Evolutionary conservation across 35 echinoderm and acorn worm species (phyloP).

Genomic region (Lytechinus pictus): DNA sequence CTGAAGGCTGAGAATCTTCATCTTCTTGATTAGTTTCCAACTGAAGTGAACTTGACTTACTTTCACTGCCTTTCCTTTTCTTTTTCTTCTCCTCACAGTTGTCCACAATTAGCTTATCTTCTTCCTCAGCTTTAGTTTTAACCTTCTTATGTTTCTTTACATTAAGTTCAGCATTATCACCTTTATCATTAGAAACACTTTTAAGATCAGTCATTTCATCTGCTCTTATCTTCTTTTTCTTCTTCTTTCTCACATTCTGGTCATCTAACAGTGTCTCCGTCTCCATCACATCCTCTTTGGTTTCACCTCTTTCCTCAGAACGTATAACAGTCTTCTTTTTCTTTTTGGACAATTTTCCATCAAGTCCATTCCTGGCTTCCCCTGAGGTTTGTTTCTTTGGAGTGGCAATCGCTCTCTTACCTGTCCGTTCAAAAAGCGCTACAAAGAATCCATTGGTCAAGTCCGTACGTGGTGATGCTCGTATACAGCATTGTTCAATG

Average conservation of each 20-base stretch:
- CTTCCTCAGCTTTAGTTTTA: background rate
- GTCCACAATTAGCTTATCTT: background rate
- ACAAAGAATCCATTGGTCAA: slow-evolving; percentile 96
- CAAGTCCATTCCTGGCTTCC: background rate
- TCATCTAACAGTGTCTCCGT: background rate
- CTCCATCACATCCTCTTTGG: background rate
- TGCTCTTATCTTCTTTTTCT: background rate
- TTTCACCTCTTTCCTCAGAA: background rate
- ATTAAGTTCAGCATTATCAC: background rate
- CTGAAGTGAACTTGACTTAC: background rate
- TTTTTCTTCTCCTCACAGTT: background rate
- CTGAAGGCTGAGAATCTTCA: background rate
- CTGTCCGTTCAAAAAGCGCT: slow-evolving; percentile 68
- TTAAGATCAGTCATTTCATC: background rate
- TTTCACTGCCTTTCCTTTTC: background rate
- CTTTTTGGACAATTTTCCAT: background rate
- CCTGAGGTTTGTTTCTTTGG: background rate
- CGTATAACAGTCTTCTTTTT: background rate
- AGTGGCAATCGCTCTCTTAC: background rate
- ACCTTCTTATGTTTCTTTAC: background rate
- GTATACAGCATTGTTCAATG: slow-evolving; percentile 65
- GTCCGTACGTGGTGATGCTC: slow-evolving; percentile 66
- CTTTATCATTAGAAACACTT: background rate
- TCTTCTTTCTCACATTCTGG: background rate
- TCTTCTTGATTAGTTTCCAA: background rate